Conservation (phyloP, 2,797 vertebrate species). For the Gallirallus australis region DNA sequence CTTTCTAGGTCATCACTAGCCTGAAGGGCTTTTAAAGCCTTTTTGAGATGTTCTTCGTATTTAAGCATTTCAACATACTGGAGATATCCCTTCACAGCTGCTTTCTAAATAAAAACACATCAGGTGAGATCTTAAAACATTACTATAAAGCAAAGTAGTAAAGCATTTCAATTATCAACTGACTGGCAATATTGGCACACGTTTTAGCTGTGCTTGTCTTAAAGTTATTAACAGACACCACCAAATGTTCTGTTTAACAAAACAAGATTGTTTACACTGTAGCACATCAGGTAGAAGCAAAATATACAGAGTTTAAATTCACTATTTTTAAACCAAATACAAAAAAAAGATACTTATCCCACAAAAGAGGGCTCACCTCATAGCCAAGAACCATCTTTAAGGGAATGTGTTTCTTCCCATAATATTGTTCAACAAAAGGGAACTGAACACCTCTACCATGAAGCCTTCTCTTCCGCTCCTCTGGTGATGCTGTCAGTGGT, state of each 20-base stretch:
- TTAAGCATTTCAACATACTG: constrained; percentile 80
- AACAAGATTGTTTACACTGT: not conserved
- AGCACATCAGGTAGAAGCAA: not conserved
- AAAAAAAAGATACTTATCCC: not conserved
- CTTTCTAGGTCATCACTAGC: constrained; percentile 75
- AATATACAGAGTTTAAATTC: not conserved
- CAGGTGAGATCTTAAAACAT: not conserved
- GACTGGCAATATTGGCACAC: accelerated
- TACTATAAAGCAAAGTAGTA: not conserved
- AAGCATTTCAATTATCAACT: not conserved
- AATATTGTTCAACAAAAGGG: constrained; percentile 76
- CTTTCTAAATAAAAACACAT: constrained; percentile 73
- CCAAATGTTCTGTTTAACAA: not conserved
- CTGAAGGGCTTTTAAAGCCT: constrained; percentile 71
- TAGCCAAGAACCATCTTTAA: constrained; percentile 73
- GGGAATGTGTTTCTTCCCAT: constrained; percentile 68
- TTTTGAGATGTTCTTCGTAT: constrained; percentile 76
- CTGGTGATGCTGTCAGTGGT: not conserved
- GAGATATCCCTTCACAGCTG: constrained; percentile 85
- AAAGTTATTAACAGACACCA: not conserved
- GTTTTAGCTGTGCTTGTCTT: not conserved
- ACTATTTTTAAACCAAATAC: not conserved
- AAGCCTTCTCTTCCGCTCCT: not conserved
- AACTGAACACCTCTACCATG: constrained; percentile 70
- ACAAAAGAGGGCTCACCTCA: constrained; percentile 69